A percentile compares a stretch with the other conserved stretches of the same genome.
phyloP scores from a whole-genome alignment of 2,797 vertebrate species.

The Myoxocephalus aenaeus region DNA sequence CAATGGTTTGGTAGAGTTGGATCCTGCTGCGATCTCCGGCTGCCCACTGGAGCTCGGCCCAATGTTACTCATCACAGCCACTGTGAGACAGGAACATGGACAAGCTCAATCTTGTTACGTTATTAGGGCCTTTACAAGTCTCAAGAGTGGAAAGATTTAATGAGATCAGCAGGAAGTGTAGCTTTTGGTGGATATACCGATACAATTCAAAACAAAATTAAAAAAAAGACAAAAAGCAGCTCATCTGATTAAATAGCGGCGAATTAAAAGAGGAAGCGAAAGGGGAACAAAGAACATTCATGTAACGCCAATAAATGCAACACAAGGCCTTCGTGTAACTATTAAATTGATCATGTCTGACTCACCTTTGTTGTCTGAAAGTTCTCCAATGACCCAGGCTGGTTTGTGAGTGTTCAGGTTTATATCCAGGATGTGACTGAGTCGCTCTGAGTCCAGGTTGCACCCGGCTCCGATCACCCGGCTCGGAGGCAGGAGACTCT shows the following conservation, averaged over 20 bases:
- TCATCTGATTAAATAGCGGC: neutral
- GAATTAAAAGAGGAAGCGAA: neutral
- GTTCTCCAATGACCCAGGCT: constrained; percentile 94
- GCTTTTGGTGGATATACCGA: neutral
- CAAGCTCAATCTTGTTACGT: neutral
- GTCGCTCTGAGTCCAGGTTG: constrained; percentile 93
- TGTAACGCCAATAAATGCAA: neutral
- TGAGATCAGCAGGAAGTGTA: constrained; percentile 3
- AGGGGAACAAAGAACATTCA: neutral
- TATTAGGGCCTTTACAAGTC: neutral
- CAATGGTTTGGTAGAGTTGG: constrained; percentile 84
- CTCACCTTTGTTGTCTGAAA: constrained; percentile 93
- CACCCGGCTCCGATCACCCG: constrained; percentile 94
- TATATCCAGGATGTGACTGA: constrained; percentile 86
- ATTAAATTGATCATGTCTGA: neutral
- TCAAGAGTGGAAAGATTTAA: neutral
- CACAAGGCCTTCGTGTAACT: neutral
- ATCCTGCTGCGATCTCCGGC: constrained; percentile 70
- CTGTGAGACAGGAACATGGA: constrained; percentile 74
- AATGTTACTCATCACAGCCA: constrained; percentile 86
- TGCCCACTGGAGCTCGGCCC: constrained; percentile 51
- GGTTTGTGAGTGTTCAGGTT: constrained; percentile 85
- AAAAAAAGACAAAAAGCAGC: too few species aligned
- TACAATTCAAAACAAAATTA: neutral
- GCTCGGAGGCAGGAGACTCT: constrained; percentile 89